Conservation (phyloP, 2,888 invertebrate genomes). For the Lottia scabra region DNA sequence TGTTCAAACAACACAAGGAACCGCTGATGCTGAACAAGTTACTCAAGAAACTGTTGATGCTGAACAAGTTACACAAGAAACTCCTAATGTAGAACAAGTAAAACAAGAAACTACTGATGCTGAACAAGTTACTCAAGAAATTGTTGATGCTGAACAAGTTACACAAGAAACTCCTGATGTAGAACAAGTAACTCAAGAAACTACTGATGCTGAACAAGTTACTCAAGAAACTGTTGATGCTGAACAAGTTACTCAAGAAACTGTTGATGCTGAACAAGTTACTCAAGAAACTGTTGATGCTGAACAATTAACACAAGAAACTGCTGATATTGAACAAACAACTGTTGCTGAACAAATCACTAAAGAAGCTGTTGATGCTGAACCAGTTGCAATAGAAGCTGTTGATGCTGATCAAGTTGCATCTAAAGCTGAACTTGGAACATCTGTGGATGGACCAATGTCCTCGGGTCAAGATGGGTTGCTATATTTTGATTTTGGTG, state of each 20-base stretch:
- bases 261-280: background rate
- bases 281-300: background rate
- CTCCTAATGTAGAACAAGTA: background rate
- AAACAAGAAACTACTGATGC: background rate
- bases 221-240: too few relatives aligned
- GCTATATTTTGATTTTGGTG: background rate
- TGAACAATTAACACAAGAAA: constrained; percentile 2
- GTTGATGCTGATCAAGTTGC: too few relatives aligned
- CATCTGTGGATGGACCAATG: background rate
- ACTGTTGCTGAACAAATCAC: too few relatives aligned
- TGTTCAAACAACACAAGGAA: background rate
- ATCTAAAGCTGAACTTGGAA: too few relatives aligned
- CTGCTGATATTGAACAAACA: background rate
- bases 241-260: background rate
- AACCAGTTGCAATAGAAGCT: too few relatives aligned
- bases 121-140: constrained; percentile 3
- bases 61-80: background rate
- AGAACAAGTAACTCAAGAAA: background rate
- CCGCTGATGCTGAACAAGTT: background rate
- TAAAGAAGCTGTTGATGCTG: too few relatives aligned
- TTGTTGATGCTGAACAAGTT: background rate
- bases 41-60: too few relatives aligned
- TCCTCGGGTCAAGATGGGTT: background rate
- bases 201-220: background rate
- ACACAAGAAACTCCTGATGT: background rate